A percentile compares a stretch with the other conserved stretches of the same genome.
These are phyloP conservation scores for Acanthosoma haemorrhoidale DNA, from an alignment of 2,888 invertebrate species.

Conservation along the genomic window DNA sequence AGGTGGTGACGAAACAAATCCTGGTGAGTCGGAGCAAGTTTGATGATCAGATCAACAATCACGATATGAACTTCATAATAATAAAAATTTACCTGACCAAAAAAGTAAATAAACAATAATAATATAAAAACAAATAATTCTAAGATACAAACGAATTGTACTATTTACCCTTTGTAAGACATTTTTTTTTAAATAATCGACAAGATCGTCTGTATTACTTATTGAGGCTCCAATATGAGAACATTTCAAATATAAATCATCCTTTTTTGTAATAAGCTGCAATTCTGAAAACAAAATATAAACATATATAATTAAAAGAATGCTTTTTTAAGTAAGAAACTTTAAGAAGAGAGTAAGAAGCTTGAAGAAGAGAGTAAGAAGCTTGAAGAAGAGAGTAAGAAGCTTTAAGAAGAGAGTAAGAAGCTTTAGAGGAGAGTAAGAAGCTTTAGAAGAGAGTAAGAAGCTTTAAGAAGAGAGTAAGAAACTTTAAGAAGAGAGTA, in stretches of 20 bases:
- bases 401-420: too few species aligned
- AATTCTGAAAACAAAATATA: constrained; percentile 22
- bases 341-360: too few species aligned
- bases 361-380: too few species aligned
- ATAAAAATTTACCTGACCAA: constrained; percentile 50
- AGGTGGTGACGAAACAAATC: constrained; percentile 35
- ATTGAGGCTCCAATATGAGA: constrained; percentile 32
- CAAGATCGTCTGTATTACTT: constrained; percentile 16
- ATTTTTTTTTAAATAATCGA: constrained; percentile 19
- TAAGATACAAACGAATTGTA: not conserved
- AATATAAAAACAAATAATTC: not conserved
- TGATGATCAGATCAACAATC: constrained; percentile 46
- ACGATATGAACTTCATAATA: constrained; percentile 52
- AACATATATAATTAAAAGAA: not conserved
- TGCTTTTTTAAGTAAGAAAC: too few species aligned
- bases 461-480: too few species aligned
- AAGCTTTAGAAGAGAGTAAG: too few species aligned
- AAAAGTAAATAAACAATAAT: constrained; percentile 29
- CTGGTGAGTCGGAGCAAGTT: constrained; percentile 41
- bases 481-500: too few species aligned
- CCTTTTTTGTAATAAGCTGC: constrained; percentile 15
- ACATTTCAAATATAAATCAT: constrained; percentile 18
- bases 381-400: too few species aligned
- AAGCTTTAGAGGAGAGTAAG: too few species aligned
- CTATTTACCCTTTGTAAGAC: constrained; percentile 22